Evolutionary conservation across 2,888 invertebrate genomes (phyloP), one percentile per base, ranked within the genome.

Genomic region (Trissolcus brochymenae): DNA sequence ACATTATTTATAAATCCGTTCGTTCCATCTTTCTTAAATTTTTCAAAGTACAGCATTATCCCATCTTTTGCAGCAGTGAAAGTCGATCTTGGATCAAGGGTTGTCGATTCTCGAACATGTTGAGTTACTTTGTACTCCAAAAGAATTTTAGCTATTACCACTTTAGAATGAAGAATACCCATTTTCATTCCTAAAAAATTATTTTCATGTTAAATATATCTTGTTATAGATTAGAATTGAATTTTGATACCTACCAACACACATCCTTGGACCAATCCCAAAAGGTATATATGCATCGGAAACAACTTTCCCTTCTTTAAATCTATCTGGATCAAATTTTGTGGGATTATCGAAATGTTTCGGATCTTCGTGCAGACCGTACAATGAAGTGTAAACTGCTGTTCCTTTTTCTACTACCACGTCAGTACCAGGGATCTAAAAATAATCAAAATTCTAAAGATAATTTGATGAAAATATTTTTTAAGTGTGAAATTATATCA

Each of bases 211-310:
- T n/a, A n/a, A n/a, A n/a, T n/a, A n/a, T n/a, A n/a, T n/a, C n/a
- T n/a, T n/a, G n/a, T 46, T 4, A 46, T 16, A 16, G 19, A 0
- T 17, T n/a, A 16, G n/a, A 78, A 65, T 46, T n/a, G n/a, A n/a
- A 35, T 4, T 53, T 57, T 41, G 19, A 6, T 57, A 75, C 83
- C 71, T 73, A 84, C 85, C 85, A 17, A 84, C 81, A 64, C 81
- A 78, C 87, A 88, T 86, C 83, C 86, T 70, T 76, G 84, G 72
- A 80, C 86, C 66, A 81, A 84, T 82, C 1, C 87, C 87, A 57
- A 87, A 87, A 0, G 87, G 85, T 43, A 87, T 87, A 41, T 86
- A 87, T n/a, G 86, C 86, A 46, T 86, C 84, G 11, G 82, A 62
- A 13, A 84, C 59, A 25, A 79, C 71, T 2, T 43, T 79, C 13